Conservation (phyloP, 2,888 invertebrate genomes). For the Plagodis dolabraria region DNA sequence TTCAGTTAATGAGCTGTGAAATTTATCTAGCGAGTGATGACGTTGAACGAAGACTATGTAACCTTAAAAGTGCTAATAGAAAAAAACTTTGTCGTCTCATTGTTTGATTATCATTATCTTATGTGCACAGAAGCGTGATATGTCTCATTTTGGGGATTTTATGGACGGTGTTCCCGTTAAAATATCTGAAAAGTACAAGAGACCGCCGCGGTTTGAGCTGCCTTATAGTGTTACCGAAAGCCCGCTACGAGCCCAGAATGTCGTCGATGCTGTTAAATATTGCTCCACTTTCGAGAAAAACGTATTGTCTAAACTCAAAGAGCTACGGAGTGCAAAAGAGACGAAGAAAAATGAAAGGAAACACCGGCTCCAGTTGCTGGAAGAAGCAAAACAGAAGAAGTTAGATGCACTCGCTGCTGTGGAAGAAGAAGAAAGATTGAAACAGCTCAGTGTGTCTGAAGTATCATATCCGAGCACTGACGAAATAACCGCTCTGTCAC, state of each 20-base stretch:
- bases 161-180: constrained; percentile 95
- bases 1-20: constrained; percentile 35
- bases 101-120: constrained; percentile 66
- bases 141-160: constrained; percentile 84
- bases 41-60: constrained; percentile 76
- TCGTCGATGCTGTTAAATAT: constrained; percentile 80
- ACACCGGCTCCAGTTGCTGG: constrained; percentile 85
- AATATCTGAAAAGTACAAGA: constrained; percentile 94
- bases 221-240: constrained; percentile 75
- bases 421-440: constrained; percentile 80
- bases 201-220: constrained; percentile 87
- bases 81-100: constrained; percentile 77
- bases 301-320: constrained; percentile 88
- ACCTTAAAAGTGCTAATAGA: constrained; percentile 77
- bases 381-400: constrained; percentile 83
- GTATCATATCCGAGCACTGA: constrained; percentile 86
- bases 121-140: constrained; percentile 59
- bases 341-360: constrained; percentile 86
- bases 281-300: constrained; percentile 89
- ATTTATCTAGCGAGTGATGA: constrained; percentile 66
- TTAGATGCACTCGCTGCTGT: constrained; percentile 79
- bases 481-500: constrained; percentile 83
- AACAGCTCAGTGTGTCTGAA: constrained; percentile 83
- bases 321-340: constrained; percentile 88
- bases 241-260: constrained; percentile 66